phyloP scores from a whole-genome alignment of 2,113 vertebrate genomes.

The Pseudonaja textilis region DNA sequence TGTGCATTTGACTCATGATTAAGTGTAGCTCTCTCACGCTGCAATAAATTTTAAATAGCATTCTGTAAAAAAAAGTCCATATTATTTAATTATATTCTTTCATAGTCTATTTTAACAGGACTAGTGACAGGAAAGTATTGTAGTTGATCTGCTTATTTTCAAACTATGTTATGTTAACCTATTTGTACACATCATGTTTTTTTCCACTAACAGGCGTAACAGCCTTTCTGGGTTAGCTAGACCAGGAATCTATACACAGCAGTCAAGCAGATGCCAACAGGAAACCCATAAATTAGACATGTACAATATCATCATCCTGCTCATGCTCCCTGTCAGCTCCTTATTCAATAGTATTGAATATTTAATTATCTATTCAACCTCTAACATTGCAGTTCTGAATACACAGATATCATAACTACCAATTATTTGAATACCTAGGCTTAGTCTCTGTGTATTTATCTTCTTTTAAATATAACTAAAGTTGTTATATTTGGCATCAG shows the following conservation, averaged over 20 bases:
- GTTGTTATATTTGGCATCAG: not conserved
- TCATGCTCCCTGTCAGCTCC: not conserved
- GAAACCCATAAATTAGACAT: not conserved
- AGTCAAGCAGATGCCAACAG: not conserved
- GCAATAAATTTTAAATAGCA: conserved; percentile 7
- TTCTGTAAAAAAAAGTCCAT: not conserved
- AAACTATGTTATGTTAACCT: not conserved
- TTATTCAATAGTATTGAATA: not conserved
- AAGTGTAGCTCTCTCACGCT: not conserved
- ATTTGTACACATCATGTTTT: not conserved
- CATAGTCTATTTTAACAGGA: not conserved
- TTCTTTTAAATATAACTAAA: not conserved
- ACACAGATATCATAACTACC: not conserved
- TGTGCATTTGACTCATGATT: not conserved
- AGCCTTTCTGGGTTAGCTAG: not conserved
- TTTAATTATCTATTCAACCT: not conserved
- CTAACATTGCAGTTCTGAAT: not conserved
- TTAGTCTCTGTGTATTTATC: not conserved
- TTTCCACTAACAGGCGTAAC: not conserved
- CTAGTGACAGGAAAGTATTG: not conserved
- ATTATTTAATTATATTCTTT: not conserved
- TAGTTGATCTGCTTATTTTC: not conserved
- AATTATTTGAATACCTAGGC: not conserved
- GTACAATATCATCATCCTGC: not conserved
- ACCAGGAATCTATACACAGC: not conserved